phyloP scores from a whole-genome alignment of 2,113 vertebrate species.

The Chaetura pelagica region DNA sequence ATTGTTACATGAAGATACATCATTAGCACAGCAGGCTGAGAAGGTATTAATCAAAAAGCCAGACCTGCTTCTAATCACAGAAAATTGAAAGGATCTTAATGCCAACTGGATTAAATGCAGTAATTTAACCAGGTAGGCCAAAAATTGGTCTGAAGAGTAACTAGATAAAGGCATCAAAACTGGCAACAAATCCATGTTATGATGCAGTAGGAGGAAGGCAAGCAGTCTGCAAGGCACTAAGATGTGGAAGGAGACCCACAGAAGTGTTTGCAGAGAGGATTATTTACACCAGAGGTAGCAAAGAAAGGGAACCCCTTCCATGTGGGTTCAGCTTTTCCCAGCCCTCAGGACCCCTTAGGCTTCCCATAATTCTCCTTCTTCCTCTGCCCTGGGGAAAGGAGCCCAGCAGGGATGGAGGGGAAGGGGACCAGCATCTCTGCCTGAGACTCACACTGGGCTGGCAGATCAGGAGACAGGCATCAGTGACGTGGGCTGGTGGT shows the following conservation, averaged over 20 bases:
- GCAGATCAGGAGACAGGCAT: conserved; percentile 74
- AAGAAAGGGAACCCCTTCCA: not conserved
- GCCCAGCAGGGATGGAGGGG: not conserved
- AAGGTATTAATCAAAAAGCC: not conserved
- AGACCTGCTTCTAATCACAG: not conserved
- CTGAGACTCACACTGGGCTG: conserved; percentile 74
- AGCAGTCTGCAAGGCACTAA: not conserved
- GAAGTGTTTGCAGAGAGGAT: not conserved
- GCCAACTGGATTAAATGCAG: not conserved
- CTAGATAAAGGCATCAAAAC: not conserved
- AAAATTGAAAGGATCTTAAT: not conserved
- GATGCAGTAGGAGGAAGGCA: not conserved
- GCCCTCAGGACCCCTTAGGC: not conserved
- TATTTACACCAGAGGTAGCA: not conserved
- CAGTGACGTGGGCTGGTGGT: not conserved
- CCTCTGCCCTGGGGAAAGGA: not conserved
- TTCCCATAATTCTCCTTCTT: not conserved
- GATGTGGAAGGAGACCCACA: not conserved
- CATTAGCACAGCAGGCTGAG: not conserved
- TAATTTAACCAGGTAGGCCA: not conserved
- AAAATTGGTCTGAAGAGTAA: not conserved
- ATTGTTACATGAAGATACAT: not conserved
- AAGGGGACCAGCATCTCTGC: not conserved
- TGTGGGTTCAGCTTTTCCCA: not conserved
- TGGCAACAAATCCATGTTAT: not conserved